Base-by-base conservation (phyloP, 1,140 invertebrate species). In the Zeugodacus cucurbitae region DNA sequence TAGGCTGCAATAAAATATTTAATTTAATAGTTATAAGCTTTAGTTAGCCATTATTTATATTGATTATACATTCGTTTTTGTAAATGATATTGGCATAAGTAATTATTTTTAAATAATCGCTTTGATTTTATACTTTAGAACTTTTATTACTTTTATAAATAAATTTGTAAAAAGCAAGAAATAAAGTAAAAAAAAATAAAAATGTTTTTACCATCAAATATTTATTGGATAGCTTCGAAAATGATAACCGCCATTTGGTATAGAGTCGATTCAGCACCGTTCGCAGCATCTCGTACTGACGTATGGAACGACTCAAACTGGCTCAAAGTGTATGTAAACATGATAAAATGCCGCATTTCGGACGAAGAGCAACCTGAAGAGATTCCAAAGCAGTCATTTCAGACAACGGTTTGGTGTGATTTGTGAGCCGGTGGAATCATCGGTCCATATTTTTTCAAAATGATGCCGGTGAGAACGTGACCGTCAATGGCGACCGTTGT, bases 21-120 rank as follows among this genome's bases (percentile, higher is more conserved):
- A 48, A 48, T 22, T 22, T 26, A 26, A 26, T 29, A 26, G 34
- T 26, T 48, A 48, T 48, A 5, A 82, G 11, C 7, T 48, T 82
- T 82, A 29, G 41, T 82, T 82, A 82, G 74, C 74, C 37, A 82
- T 82, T 82, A 82, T 82, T 82, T 82, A 82, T 82, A 48, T 82
- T 48, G n/a, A 82, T 48, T 29, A 82, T 41, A 17, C 34, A 41
- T 74, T 74, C 44, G 44, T 8, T 82, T 44, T 48, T 82, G 74
- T 74, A 74, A 74, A 74, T 74, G 32, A 17, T n/a, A 26, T 74
- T 41, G 48, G 48, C 48, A 54, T 26, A 62, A 62, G n/a, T 82
- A 82, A 48, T 82, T 29, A 48, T 11, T 26, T 54, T 82, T 82
- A 1, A 48, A n/a, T n/a, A 82, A 82, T 41, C 11, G 26, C 11